Evolutionary conservation across 2,888 invertebrate species (phyloP), one percentile per base, ranked within the genome.

Genomic region (Strigamia crassipes): DNA sequence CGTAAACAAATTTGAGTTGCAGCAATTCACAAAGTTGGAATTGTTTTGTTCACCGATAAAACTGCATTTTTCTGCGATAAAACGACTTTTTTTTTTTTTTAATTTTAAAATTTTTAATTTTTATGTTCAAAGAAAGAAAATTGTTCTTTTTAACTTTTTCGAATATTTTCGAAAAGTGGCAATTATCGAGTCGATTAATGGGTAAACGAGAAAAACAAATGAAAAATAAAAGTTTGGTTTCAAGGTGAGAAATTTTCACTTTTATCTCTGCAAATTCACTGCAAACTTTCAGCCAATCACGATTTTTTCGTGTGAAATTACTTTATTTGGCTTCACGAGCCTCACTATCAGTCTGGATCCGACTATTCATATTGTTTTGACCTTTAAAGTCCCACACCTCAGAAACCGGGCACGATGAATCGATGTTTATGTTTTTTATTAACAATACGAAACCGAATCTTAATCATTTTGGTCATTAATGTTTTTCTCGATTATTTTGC

Each of bases 291-390:
- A 56, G 18, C 56, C 56, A 56, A 56, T 56, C 56, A 18, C n/a
- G 5, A 18, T n/a, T 18, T 56, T n/a, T 56, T 18, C 0, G n/a
- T 18, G 2, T 56, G 18, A 56, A 56, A 56, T 56, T 56, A 18
- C 56, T 56, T 56, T 21, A 56, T 56, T 56, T 56, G 18, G 56
- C 56, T 56, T 56, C 56, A 56, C 56, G 56, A 56, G 56, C 56
- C 56, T 56, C 56, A 56, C n/a, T 56, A 56, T 56, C 56, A n/a
- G 56, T n/a, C 56, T 56, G n/a, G 56, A 56, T 56, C 56, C 56
- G 15, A 56, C 56, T 56, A 56, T 56, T 56, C 56, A 56, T 56
- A 56, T 56, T 56, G n/a, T 56, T 56, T 56, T 56, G 56, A 56
- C 56, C 56, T 56, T 56, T 56, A 56, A 56, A 56, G 56, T 56